Evolutionary conservation across 2,797 vertebrate genomes (phyloP).

Genomic region (Acipenser oxyrinchus): DNA sequence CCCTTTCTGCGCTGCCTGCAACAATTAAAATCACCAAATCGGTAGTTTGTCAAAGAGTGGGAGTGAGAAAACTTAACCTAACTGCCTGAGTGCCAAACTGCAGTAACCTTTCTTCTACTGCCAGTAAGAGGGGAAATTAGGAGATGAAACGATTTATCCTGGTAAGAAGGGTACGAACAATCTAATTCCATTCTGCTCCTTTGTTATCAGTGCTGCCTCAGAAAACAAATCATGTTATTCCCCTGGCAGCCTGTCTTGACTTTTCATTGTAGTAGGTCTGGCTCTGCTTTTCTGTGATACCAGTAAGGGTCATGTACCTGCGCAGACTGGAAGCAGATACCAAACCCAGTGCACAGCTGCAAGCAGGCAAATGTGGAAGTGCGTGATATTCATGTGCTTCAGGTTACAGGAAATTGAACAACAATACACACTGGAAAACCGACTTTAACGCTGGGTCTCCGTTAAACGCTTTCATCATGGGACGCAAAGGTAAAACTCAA

Average conservation of each 20-base stretch:
- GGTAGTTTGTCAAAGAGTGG: conserved; percentile 41
- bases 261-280: conserved; percentile 43
- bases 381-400: too few species aligned
- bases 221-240: conserved; percentile 59
- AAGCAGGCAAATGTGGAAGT: too few species aligned
- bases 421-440: too few species aligned
- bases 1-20: conserved; percentile 43
- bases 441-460: too few species aligned
- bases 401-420: too few species aligned
- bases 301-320: too few species aligned
- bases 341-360: too few species aligned
- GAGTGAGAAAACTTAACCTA: conserved; percentile 45
- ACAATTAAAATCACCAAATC: conserved; percentile 51
- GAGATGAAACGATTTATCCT: conserved; percentile 63
- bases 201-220: conserved; percentile 57
- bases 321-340: too few species aligned
- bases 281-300: too few species aligned
- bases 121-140: conserved; percentile 54
- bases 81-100: conserved; percentile 36
- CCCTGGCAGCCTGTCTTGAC: conserved; percentile 49
- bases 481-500: too few species aligned
- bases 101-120: conserved; percentile 53
- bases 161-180: conserved; percentile 53
- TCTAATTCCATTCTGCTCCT: conserved; percentile 61
- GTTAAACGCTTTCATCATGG: too few species aligned